Conservation (phyloP, 2,797 vertebrate species). For the Gallinago stenura region DNA sequence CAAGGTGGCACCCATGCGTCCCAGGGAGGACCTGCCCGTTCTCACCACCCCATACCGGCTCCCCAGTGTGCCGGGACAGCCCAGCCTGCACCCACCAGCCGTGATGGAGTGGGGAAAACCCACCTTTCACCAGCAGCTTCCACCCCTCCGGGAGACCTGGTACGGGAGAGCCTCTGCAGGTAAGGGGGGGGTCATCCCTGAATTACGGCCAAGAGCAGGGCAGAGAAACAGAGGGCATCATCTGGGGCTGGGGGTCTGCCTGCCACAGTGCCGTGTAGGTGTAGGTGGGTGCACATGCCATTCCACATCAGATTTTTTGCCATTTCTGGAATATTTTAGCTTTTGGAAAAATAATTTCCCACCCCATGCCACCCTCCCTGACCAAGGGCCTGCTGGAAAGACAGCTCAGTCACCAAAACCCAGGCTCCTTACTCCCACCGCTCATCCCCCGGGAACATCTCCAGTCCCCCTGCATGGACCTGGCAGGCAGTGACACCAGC, state of each 20-base stretch:
- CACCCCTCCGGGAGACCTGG: slow-evolving; percentile 75
- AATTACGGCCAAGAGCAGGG: accelerated
- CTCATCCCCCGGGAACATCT: accelerated
- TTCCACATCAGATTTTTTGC: not conserved
- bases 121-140: slow-evolving; percentile 44
- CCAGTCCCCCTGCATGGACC: accelerated
- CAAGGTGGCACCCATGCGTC: slow-evolving; percentile 81
- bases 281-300: accelerated
- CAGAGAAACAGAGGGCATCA: not conserved
- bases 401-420: accelerated
- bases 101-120: not conserved
- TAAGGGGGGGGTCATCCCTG: not conserved
- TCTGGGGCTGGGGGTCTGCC: not conserved
- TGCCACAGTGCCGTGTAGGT: not conserved
- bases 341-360: not conserved
- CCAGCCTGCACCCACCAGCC: accelerated
- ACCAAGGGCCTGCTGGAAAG: not conserved
- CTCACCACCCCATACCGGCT: accelerated
- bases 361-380: accelerated
- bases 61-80: not conserved
- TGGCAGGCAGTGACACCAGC: accelerated
- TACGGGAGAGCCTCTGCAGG: slow-evolving; percentile 71
- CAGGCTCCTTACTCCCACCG: not conserved
- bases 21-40: not conserved
- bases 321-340: not conserved